Percentiles rank a stretch among this genome's conserved stretches.
These are phyloP conservation scores for Nomada hirtipes DNA, from an alignment of 2,888 invertebrate genomes.

Conservation along the genomic window DNA sequence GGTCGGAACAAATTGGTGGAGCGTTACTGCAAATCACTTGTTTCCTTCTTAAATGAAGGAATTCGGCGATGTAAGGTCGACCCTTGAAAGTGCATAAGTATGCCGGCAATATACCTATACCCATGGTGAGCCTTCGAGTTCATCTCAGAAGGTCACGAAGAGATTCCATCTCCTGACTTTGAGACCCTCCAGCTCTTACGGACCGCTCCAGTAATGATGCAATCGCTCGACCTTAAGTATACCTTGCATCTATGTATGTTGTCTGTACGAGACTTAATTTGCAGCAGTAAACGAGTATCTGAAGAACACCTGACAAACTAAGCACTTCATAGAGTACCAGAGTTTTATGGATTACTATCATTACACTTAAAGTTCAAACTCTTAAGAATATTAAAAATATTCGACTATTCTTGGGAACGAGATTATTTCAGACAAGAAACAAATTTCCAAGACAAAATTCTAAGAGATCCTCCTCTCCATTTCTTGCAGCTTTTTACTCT, in stretches of 20 bases:
- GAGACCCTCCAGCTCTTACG: conserved; percentile 19
- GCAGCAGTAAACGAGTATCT: not conserved
- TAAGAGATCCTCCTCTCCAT: not conserved
- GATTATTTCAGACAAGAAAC: not conserved
- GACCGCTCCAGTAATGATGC: conserved; percentile 70
- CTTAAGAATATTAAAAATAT: not conserved
- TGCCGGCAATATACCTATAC: too few relatives aligned
- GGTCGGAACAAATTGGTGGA: too few relatives aligned
- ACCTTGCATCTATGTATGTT: conserved; percentile 15
- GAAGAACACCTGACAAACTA: not conserved
- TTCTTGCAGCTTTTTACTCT: not conserved
- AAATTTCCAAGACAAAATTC: not conserved
- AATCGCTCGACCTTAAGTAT: conserved; percentile 55
- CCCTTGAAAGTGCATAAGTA: not conserved
- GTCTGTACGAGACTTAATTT: conserved; percentile 49
- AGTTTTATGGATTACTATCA: not conserved
- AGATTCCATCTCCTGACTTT: conserved; percentile 37
- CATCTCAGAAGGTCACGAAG: conserved; percentile 48
- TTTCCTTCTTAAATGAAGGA: too few relatives aligned
- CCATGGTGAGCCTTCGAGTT: conserved; percentile 6
- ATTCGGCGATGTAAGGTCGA: not conserved
- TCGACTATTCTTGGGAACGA: conserved; percentile 34
- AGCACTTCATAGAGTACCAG: not conserved
- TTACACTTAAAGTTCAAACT: not conserved
- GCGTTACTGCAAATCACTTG: too few relatives aligned